Evolutionary conservation across 1,140 invertebrate species (phyloP).

Genomic region (Oreohelix idahoensis): DNA sequence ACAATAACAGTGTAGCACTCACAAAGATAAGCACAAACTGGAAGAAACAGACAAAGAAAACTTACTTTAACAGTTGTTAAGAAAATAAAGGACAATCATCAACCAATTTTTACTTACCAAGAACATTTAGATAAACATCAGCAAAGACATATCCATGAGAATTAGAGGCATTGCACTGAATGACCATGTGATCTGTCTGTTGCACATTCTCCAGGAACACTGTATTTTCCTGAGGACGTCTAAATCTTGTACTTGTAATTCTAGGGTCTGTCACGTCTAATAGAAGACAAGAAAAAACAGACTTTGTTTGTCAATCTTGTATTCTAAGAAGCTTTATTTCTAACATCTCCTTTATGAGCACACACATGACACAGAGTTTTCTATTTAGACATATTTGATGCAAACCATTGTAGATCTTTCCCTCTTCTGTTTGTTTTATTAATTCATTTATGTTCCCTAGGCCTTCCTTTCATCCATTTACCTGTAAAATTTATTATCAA

Average conservation of each 20-base stretch:
- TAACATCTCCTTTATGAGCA: too few relatives aligned
- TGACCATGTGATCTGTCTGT: constrained; percentile 94
- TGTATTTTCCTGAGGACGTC: constrained; percentile 77
- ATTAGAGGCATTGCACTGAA: constrained; percentile 99
- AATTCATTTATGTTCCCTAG: too few relatives aligned
- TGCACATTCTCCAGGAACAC: constrained; percentile 87
- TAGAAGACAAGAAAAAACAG: background rate
- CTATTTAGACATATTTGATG: too few relatives aligned
- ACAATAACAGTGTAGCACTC: too few relatives aligned
- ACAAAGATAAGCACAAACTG: too few relatives aligned
- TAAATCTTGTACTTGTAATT: constrained; percentile 72
- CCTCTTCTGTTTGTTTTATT: too few relatives aligned
- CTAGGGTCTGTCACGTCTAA: constrained; percentile 13
- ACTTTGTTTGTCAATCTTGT: background rate
- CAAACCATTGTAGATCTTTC: too few relatives aligned
- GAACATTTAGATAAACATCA: constrained; percentile 97
- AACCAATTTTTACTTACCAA: constrained; percentile 76
- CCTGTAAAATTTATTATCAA: too few relatives aligned
- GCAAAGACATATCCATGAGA: constrained; percentile 97
- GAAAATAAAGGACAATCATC: background rate
- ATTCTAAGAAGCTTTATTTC: background rate
- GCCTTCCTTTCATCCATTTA: too few relatives aligned
- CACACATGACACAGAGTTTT: too few relatives aligned
- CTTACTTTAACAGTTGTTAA: too few relatives aligned
- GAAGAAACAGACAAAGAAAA: too few relatives aligned